Evolutionary conservation across 2,888 invertebrate species (phyloP).

Genomic region (Drosophila niveifrons): DNA sequence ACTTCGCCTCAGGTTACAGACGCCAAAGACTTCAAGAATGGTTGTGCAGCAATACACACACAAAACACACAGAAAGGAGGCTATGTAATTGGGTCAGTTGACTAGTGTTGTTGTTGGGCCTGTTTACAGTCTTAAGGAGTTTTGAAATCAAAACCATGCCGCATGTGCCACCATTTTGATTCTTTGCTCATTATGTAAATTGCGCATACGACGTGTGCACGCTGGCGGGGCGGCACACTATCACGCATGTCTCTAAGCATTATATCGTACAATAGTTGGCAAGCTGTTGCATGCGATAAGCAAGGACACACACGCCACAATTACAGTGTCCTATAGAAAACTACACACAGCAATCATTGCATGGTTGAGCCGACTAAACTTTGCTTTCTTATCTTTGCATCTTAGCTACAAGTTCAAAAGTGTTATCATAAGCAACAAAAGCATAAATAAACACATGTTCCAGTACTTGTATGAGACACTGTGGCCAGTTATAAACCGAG

Average conservation of each 20-base stretch:
- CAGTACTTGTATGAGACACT: slow-evolving; percentile 2
- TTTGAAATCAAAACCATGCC: slow-evolving; percentile 49
- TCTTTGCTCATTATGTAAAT: slow-evolving; percentile 75
- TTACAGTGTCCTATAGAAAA: slow-evolving; percentile 13
- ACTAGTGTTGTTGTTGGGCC: slow-evolving; percentile 24
- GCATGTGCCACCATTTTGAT: slow-evolving; percentile 45
- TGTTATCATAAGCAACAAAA: neutral
- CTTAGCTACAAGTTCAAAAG: neutral
- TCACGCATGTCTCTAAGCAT: slow-evolving; percentile 23
- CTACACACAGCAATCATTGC: neutral
- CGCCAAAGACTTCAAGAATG: slow-evolving; percentile 42
- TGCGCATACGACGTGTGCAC: slow-evolving; percentile 63
- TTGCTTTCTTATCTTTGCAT: neutral
- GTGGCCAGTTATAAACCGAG: slow-evolving; percentile 15
- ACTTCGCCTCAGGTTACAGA: slow-evolving; percentile 67
- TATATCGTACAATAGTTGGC: slow-evolving; percentile 48
- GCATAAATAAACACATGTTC: neutral
- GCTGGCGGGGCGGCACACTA: slow-evolving; percentile 46
- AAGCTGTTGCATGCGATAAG: slow-evolving; percentile 64
- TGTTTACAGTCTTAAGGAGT: slow-evolving; percentile 21
- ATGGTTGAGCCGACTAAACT: neutral
- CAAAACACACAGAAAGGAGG: slow-evolving; percentile 10
- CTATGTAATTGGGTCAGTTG: slow-evolving; percentile 66
- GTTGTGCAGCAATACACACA: slow-evolving; percentile 28
- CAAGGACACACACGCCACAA: slow-evolving; percentile 23